These are phyloP conservation scores for Bucco capensis DNA, from an alignment of 2,113 vertebrate species.

Conservation along the genomic window DNA sequence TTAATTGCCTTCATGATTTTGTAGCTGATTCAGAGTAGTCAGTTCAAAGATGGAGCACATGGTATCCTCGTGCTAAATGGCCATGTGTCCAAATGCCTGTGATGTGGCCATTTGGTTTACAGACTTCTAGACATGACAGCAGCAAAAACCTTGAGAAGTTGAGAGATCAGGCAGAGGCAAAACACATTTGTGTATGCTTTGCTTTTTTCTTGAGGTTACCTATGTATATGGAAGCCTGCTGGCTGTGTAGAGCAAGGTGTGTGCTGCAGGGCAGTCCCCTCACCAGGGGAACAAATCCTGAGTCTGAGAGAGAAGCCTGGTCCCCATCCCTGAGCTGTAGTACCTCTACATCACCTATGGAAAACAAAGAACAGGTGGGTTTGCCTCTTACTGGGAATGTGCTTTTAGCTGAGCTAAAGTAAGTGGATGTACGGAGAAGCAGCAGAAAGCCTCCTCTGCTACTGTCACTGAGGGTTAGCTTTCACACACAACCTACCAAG, in stretches of 20 bases:
- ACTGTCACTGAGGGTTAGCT: neutral
- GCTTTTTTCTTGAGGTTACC: neutral
- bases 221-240: fast-evolving
- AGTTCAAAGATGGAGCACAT: fast-evolving
- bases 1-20: neutral
- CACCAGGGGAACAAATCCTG: neutral
- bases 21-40: neutral
- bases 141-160: neutral
- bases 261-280: fast-evolving
- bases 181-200: neutral
- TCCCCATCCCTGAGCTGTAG: neutral
- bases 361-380: fast-evolving
- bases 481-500: neutral
- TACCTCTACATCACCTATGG: neutral
- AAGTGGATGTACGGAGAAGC: neutral
- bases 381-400: neutral
- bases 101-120: neutral
- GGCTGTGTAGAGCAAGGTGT: fast-evolving
- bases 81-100: fast-evolving
- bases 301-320: fast-evolving
- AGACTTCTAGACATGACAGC: neutral
- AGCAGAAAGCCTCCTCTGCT: neutral
- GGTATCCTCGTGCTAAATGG: neutral
- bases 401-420: neutral
- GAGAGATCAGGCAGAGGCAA: neutral